A percentile compares a stretch with the other conserved stretches of the same genome.
Conservation (phyloP, 2,888 invertebrate genomes). For the Tetranychus truncatus region DNA sequence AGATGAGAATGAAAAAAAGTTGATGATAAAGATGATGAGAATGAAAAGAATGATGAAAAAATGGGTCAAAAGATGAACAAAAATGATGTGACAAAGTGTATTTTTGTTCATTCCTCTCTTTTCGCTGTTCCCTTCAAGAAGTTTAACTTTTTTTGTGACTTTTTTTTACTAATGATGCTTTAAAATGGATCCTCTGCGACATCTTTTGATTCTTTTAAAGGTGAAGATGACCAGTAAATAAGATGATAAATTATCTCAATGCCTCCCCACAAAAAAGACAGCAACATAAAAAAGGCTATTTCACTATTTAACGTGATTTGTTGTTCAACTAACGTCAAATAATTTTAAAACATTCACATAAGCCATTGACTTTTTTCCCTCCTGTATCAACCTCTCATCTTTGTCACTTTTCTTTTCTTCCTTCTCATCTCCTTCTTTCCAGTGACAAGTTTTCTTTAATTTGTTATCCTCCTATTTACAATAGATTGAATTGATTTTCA, state of each 20-base stretch:
- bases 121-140: neutral
- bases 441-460: too few relatives aligned
- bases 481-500: too few relatives aligned
- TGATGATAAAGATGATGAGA: neutral
- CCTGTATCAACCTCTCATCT: too few relatives aligned
- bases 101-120: neutral
- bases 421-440: too few relatives aligned
- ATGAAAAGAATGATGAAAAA: neutral
- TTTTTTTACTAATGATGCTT: neutral
- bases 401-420: too few relatives aligned
- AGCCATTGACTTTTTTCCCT: too few relatives aligned
- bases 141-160: neutral
- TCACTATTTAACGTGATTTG: neutral
- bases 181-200: neutral
- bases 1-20: neutral
- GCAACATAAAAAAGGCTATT: too few relatives aligned
- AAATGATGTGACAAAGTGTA: neutral
- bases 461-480: too few relatives aligned
- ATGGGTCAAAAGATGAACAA: neutral
- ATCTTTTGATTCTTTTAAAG: neutral
- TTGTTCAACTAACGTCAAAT: neutral
- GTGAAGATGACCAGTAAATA: neutral
- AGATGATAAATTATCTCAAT: neutral
- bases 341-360: too few relatives aligned
- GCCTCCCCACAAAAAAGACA: neutral